Conservation (phyloP, 2,797 vertebrate species). For the Delichon dasypus region DNA sequence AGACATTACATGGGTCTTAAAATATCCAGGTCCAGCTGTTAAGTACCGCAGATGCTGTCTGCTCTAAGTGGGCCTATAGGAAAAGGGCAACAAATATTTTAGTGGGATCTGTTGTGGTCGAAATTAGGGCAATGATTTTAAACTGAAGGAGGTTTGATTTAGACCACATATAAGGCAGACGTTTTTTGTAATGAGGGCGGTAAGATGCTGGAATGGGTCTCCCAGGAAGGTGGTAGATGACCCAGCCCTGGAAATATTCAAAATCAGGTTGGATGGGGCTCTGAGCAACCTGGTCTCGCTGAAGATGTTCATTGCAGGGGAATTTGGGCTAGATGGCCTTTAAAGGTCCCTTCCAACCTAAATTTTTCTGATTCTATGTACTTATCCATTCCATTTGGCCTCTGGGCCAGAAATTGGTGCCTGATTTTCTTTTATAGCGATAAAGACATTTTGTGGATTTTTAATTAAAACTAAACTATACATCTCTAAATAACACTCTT, state of each 20-base stretch:
- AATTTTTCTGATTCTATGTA: background rate
- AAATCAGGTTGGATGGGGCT: background rate
- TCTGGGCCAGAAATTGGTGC: background rate
- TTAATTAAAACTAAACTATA: background rate
- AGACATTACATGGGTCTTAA: background rate
- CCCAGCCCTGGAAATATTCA: background rate
- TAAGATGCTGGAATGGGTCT: background rate
- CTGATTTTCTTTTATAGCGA: background rate
- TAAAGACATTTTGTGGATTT: background rate
- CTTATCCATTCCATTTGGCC: background rate
- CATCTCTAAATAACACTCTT: background rate
- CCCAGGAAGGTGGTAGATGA: background rate
- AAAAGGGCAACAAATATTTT: background rate
- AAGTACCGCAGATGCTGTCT: background rate
- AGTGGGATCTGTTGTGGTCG: background rate
- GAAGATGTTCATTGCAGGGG: background rate
- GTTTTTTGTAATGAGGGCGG: background rate
- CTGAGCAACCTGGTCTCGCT: background rate
- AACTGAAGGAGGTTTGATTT: background rate
- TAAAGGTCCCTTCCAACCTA: background rate
- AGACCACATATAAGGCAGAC: background rate
- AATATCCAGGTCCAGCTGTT: background rate
- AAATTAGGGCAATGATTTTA: background rate
- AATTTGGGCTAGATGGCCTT: background rate
- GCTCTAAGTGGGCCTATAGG: background rate